These are phyloP conservation scores for Pteropus rufus DNA, from an alignment of 2,797 vertebrate genomes.

Conservation along the genomic window DNA sequence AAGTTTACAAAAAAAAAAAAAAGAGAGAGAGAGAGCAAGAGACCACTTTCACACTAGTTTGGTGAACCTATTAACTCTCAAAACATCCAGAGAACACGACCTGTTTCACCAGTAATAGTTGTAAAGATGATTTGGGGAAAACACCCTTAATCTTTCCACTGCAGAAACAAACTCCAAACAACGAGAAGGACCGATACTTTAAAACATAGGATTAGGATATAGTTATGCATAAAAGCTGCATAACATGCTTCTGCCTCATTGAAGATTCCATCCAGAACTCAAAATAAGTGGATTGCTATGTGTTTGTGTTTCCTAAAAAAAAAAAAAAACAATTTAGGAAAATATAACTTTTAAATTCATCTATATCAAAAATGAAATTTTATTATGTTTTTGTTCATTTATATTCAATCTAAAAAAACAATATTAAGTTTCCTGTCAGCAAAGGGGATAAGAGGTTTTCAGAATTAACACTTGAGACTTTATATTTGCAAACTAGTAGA, in stretches of 20 bases:
- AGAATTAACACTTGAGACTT: constrained; percentile 10
- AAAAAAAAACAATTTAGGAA: not conserved
- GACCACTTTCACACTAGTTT: not conserved
- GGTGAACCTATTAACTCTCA: not conserved
- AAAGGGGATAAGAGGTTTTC: not conserved
- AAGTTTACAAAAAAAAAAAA: not conserved
- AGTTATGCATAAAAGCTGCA: not conserved
- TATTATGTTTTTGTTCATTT: constrained; percentile 30
- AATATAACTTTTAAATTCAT: not conserved
- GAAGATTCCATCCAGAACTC: not conserved
- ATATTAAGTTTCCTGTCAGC: not conserved
- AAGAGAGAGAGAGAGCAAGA: not conserved
- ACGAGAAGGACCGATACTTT: not conserved
- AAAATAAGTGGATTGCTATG: not conserved
- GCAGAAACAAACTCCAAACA: not conserved
- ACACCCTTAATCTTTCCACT: not conserved
- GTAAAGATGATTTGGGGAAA: not conserved
- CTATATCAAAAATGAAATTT: not conserved
- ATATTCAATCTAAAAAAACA: not conserved
- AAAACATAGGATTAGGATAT: not conserved
- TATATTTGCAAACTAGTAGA: not conserved
- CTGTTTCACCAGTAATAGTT: not conserved
- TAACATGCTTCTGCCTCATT: not conserved
- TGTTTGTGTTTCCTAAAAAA: not conserved
- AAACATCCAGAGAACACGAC: not conserved